Conservation (phyloP, 2,888 invertebrate genomes). For the Criorhina ranunculi region DNA sequence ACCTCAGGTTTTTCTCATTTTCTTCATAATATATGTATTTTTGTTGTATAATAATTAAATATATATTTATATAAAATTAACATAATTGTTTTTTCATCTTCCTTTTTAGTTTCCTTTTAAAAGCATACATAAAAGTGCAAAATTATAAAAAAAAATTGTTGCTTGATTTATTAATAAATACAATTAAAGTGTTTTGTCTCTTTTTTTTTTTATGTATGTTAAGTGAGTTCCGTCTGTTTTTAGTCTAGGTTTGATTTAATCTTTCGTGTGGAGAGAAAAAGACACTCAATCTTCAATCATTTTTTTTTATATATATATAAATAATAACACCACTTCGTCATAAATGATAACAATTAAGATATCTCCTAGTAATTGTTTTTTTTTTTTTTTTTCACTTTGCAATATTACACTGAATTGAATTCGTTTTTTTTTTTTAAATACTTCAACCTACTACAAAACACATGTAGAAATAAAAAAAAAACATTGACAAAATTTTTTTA, state of each 20-base stretch:
- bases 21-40: slow-evolving; percentile 74
- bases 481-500: slow-evolving; percentile 16
- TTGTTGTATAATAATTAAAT: slow-evolving; percentile 78
- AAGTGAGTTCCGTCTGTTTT: slow-evolving; percentile 28
- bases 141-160: slow-evolving; percentile 61
- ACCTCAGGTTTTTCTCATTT: slow-evolving; percentile 65
- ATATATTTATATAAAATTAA: slow-evolving; percentile 78
- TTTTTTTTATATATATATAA: slow-evolving; percentile 54
- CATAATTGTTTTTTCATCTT: slow-evolving; percentile 74
- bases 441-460: slow-evolving; percentile 39
- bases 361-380: slow-evolving; percentile 37
- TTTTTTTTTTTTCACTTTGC: slow-evolving; percentile 29
- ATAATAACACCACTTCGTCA: slow-evolving; percentile 68
- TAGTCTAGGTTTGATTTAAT: slow-evolving; percentile 33
- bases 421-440: slow-evolving; percentile 46
- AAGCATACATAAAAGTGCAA: slow-evolving; percentile 68
- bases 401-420: slow-evolving; percentile 50
- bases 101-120: slow-evolving; percentile 51
- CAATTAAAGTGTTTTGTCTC: slow-evolving; percentile 53
- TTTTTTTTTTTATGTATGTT: slow-evolving; percentile 39
- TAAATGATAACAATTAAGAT: slow-evolving; percentile 56
- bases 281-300: slow-evolving; percentile 24
- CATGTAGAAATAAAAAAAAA: slow-evolving; percentile 34
- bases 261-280: slow-evolving; percentile 14
- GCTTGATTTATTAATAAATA: slow-evolving; percentile 71